Conservation (phyloP, 1,140 invertebrate species). For the Ylistrum balloti region DNA sequence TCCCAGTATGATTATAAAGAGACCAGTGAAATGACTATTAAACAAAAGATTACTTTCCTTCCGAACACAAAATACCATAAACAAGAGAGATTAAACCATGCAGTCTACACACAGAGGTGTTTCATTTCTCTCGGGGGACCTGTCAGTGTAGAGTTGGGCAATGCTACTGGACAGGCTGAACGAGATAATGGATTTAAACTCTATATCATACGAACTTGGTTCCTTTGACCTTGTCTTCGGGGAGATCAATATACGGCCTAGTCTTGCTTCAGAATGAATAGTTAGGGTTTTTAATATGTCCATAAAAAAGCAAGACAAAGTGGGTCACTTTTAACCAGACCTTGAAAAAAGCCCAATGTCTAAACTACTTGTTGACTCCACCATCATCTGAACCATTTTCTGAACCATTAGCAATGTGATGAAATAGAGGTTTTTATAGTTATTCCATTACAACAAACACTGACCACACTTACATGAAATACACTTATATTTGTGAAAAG, state of each 20-base stretch:
- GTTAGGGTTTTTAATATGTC: not conserved
- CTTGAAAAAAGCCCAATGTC: not conserved
- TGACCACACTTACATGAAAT: no score
- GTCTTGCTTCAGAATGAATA: not conserved
- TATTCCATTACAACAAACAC: no score
- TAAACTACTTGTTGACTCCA: no score
- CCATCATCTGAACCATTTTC: no score
- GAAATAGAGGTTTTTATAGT: no score
- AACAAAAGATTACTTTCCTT: not conserved
- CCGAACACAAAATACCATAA: not conserved
- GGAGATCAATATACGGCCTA: not conserved
- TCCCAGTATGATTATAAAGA: constrained; percentile 13
- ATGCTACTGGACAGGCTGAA: not conserved
- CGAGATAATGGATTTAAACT: not conserved
- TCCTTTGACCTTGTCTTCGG: not conserved
- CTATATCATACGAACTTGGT: not conserved
- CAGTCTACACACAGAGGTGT: not conserved
- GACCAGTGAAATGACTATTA: not conserved
- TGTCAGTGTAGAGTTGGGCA: not conserved
- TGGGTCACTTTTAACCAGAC: not conserved
- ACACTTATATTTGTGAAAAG: no score
- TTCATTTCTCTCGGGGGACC: not conserved
- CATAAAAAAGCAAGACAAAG: not conserved
- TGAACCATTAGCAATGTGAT: no score
- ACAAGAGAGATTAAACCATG: constrained; percentile 6